Evolutionary conservation across 2,888 invertebrate genomes (phyloP).

Genomic region (Thymelicus lineola): DNA sequence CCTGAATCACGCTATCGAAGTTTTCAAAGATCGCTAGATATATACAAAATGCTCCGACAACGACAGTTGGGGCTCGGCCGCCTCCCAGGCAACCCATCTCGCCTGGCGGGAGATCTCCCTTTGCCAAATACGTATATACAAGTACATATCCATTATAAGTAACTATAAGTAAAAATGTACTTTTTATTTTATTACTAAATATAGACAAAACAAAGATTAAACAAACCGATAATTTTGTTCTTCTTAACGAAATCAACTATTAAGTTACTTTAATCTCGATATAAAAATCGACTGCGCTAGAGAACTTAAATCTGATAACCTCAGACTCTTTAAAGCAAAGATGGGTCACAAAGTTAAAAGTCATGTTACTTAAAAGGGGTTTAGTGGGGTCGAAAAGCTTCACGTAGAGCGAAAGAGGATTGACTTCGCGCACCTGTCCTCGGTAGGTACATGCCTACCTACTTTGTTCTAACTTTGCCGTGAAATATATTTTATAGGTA

Average conservation of each 20-base stretch:
- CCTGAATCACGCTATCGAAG: too few relatives aligned
- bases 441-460: slow-evolving; percentile 58
- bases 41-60: too few relatives aligned
- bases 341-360: slow-evolving; percentile 84
- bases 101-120: too few relatives aligned
- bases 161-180: too few relatives aligned
- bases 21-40: too few relatives aligned
- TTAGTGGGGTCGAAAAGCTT: slow-evolving; percentile 75
- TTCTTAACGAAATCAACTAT: background rate
- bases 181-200: too few relatives aligned
- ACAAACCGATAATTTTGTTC: background rate
- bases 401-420: slow-evolving; percentile 73
- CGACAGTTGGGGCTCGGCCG: too few relatives aligned
- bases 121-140: too few relatives aligned
- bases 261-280: background rate
- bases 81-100: too few relatives aligned
- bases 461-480: slow-evolving; percentile 32
- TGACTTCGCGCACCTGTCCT: slow-evolving; percentile 75
- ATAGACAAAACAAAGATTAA: background rate
- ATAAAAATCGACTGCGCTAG: slow-evolving; percentile 16
- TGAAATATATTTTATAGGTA: slow-evolving; percentile 5
- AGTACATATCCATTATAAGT: too few relatives aligned
- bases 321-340: slow-evolving; percentile 77
- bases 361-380: slow-evolving; percentile 84
- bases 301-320: slow-evolving; percentile 46